Evolutionary conservation across 2,888 invertebrate genomes (phyloP), one percentile per base, ranked within the genome.

Genomic region (Spialia ferax): DNA sequence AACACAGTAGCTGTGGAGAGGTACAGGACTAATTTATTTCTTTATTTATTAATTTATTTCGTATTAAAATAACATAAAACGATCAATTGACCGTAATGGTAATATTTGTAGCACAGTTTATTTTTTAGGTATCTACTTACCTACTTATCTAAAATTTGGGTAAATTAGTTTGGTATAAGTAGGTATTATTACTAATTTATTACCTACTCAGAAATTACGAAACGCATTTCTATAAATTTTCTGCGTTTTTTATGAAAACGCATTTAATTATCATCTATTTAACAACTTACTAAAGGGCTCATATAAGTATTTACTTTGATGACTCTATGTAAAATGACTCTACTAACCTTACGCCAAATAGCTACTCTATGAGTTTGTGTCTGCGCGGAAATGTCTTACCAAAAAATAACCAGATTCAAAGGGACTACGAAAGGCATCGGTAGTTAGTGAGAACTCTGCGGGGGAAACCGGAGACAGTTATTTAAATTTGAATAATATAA

Each of bases 401-500:
- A 87, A 89, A 90, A 74, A 56, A 88, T 88, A 91, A 87, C 83
- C 85, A 87, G 91, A 91, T 90, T 89, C 79, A 69, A 83, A 81
- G 89, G 88, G 90, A 65, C 87, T 89, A 84, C 84, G 86, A 87
- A 90, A 93, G 90, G 88, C 91, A 89, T 88, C 83, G 84, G 83
- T 81, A 85, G 86, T 86, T 86, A 88, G 84, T 85, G 84, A 86
- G 83, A 88, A 86, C 85, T 85, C 80, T 79, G 82, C 83, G 79
- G 86, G 92, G 93, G 93, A 90, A 91, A 92, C 89, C 87, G 89
- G 91, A 94, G 94, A 94, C 94, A 94, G 94, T 94, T 94, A 94
- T 94, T 94, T 94, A 94, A 94, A 94, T 94, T 94, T 94, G 92
- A 94, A 94, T 94, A 94, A 94, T 93, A 94, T 94, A 93, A 94